A percentile compares a stretch with the other conserved stretches of the same genome.
Conservation (phyloP, 2,888 invertebrate genomes). For the Pheosia gnoma region DNA sequence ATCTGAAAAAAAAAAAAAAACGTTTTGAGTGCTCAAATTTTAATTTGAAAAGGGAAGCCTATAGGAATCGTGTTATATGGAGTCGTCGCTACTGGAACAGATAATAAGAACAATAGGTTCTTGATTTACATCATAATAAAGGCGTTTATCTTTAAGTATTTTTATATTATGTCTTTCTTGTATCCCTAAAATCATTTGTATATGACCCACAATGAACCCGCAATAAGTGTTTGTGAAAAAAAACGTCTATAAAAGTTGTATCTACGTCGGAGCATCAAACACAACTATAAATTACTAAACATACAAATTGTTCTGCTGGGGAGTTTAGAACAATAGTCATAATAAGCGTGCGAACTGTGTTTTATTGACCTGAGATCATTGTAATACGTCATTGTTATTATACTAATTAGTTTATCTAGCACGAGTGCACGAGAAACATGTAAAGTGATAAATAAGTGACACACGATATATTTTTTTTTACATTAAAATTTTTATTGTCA, state of each 20-base stretch:
- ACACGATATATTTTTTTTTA: background rate
- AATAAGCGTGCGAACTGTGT: conserved; percentile 29
- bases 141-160: no score
- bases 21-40: no score
- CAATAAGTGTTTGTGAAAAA: background rate
- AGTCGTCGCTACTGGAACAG: no score
- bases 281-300: background rate
- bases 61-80: no score
- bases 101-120: no score
- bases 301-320: background rate
- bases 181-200: no score
- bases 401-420: conserved; percentile 13
- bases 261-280: background rate
- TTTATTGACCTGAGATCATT: conserved; percentile 24
- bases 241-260: background rate
- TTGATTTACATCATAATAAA: no score
- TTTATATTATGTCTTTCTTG: no score
- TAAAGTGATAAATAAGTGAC: conserved; percentile 1
- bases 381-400: conserved; percentile 16
- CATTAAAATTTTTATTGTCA: background rate
- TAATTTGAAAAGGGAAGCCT: no score
- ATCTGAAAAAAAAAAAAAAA: no score
- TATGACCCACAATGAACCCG: background rate
- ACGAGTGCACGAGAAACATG: background rate
- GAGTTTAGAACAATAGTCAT: conserved; percentile 13